Evolutionary conservation across 2,113 vertebrate species (phyloP), one percentile per base, ranked within the genome.

Genomic region (Myxocyprinus asiaticus): DNA sequence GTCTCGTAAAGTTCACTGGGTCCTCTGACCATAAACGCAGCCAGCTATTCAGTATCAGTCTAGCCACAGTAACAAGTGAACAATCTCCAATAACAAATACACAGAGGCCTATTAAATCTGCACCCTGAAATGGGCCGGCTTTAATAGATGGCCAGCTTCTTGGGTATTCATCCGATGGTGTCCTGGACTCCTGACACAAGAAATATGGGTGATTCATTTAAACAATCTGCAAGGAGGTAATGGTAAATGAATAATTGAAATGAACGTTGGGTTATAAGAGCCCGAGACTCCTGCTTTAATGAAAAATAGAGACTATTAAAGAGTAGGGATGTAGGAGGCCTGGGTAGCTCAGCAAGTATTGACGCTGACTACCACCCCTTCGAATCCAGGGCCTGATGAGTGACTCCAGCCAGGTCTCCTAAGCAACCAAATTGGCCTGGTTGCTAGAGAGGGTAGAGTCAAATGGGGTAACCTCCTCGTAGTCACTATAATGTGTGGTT

Each of bases 1-100:
- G 76, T 90, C 88, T 90, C 85, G 80, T 93, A 91, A 92, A 92
- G 91, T 90, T 90, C 85, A 90, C 75, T 64, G 83, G 47, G 84
- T 87, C 87, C 76, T 43, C 85, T 66, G 89, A 91, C 87, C 83
- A 79, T 91, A 89, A 90, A 90, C 67, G 58, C 69, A 83, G 66
- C 11, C 81, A 77, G 78, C 44, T 76, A 77, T 72, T 81, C 72
- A 81, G 72, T 81, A 78, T 81, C 65, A n/a, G 81, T 78, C 81
- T 59, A 81, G 78, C 68, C 59, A 81, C 86, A 81, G 55, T 71
- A 7, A 84, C 82, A 84, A 62, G 83, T 87, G 89, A 88, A 88
- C 80, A 81, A 67, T 81, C 55, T 4, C 77, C 81, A 87, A 91
- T 90, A 74, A 74, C 45, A 74, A 50, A 90, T 90, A 89, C 22